Evolutionary conservation across 1,140 invertebrate species (phyloP), one percentile per base, ranked within the genome.

Genomic region (Palaemon carinicauda): DNA sequence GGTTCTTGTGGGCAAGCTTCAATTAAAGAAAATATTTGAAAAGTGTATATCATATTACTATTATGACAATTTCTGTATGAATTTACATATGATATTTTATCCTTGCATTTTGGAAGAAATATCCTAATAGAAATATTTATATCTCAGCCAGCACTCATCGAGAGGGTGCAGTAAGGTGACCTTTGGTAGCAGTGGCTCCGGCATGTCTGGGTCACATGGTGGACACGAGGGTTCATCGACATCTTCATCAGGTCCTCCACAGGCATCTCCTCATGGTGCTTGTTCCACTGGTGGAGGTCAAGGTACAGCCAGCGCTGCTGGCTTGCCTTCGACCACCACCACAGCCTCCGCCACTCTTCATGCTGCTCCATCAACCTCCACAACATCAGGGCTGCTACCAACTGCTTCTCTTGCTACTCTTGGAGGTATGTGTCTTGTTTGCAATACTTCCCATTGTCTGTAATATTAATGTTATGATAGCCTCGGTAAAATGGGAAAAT

Each of bases 131-230:
- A 41, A 41, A 41, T 9, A 9, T 41, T 41, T 41, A 12, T 41
- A 41, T 12, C 12, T n/a, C 77, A 86, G 84, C 84, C 84, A 86
- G 77, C 84, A 79, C 77, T 69, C 75, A n/a, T 69, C 65, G 24
- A 51, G 84, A 41, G 84, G 84, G 56, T 86, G 84, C 52, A 60
- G 77, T 21, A 86, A 86, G 77, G 84, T 80, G 84, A 80, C 77
- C 52, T 41, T 86, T 65, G 77, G 84, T 15, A 73, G 84, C 77
- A 80, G 60, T 80, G 82, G 82, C 31, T 86, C 84, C 41, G 84
- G 77, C 60, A 86, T 86, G 84, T 86, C 84, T 69, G 84, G 84
- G 65, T 80, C 84, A 27, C 83, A 79, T 71, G 75, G 83, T 60
- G 82, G 75, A 41, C 84, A 86, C 27, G 84, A 86, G 51, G 60